Base-by-base conservation (phyloP, 2,797 vertebrate genomes). In the Paramormyrops hopkinsi region DNA sequence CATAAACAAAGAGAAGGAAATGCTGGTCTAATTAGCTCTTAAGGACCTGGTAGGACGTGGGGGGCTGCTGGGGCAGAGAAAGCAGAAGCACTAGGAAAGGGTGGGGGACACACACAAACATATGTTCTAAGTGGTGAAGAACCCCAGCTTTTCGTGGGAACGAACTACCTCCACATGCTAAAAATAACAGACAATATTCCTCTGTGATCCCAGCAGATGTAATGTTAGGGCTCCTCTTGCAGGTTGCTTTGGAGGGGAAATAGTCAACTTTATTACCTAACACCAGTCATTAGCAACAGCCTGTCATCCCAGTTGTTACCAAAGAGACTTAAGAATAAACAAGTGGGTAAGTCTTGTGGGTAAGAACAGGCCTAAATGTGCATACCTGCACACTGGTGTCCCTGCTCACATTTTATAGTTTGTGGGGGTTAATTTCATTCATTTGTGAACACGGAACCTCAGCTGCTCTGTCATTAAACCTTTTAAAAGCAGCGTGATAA, bases 1-100 rank as follows among this genome's bases (percentile, higher is more conserved):
- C 46, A 86, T 69, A 90, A 90, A 92, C 90, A 92, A 91, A 90
- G 87, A 86, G 90, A 56, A 91, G 89, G 90, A 92, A 92, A 91
- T 88, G 86, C 90, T 59, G 82, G 85, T 19, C 91, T 90, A 91
- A 92, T 92, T 91, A 91, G 91, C 87, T 89, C 89, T 83, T 89
- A 88, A 88, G 88, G 44, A 65, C 48, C 88, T 89, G 29, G 50
- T 41, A 41, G 44, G 85, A 76, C 1, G 9, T 3, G 37, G 29
- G 41, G 2, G 12, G 79, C 53, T 29, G 6, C 62, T 59, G 22
- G 53, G 83, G 22, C 51, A 79, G 44, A 83, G 73, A 82, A 48
- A 53, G 90, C 54, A 88, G 83, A 53, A 29, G 17, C 54, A 88
- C 12, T 53, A 6, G 62, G 46, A 8, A 6, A 54, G 25, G 37